phyloP scores from a whole-genome alignment of 2,888 invertebrate species.

The Acrobasis suavella region DNA sequence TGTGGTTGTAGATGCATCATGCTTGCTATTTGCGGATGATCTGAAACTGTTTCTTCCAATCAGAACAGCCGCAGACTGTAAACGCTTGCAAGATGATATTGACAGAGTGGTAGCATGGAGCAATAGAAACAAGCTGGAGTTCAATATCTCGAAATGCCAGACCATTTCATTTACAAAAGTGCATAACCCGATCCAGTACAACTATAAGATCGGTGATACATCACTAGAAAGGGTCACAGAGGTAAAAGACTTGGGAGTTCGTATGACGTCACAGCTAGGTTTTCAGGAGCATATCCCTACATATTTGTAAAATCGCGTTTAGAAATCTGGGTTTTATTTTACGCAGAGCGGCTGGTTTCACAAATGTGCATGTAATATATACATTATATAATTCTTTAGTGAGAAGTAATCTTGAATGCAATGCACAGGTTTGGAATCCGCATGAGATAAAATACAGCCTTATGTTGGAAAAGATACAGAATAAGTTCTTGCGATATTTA shows the following conservation, averaged over 20 bases:
- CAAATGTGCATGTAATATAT: neutral
- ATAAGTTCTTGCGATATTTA: neutral
- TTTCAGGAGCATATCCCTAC: neutral
- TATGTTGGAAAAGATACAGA: slow-evolving; percentile 13
- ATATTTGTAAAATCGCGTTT: slow-evolving; percentile 1
- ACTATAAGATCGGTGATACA: neutral
- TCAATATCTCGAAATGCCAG: neutral
- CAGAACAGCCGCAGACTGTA: no score
- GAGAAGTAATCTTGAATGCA: slow-evolving; percentile 3
- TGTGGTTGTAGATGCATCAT: neutral
- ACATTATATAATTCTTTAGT: slow-evolving; percentile 9
- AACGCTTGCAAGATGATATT: no score
- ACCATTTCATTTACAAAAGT: neutral
- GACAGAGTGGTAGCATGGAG: no score
- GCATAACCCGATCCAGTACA: neutral
- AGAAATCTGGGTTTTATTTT: slow-evolving; percentile 9
- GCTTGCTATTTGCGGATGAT: slow-evolving; percentile 6
- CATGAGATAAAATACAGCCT: slow-evolving; percentile 8
- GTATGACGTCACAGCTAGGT: neutral
- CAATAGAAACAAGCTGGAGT: neutral
- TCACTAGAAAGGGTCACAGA: neutral
- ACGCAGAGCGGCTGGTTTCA: neutral
- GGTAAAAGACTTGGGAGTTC: neutral
- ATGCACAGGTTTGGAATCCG: slow-evolving; percentile 8
- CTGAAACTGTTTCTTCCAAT: neutral